A percentile compares a stretch with the other conserved stretches of the same genome.
Evolutionary conservation across 1,140 invertebrate species (phyloP).

Genomic region (Zeugodacus cucurbitae): DNA sequence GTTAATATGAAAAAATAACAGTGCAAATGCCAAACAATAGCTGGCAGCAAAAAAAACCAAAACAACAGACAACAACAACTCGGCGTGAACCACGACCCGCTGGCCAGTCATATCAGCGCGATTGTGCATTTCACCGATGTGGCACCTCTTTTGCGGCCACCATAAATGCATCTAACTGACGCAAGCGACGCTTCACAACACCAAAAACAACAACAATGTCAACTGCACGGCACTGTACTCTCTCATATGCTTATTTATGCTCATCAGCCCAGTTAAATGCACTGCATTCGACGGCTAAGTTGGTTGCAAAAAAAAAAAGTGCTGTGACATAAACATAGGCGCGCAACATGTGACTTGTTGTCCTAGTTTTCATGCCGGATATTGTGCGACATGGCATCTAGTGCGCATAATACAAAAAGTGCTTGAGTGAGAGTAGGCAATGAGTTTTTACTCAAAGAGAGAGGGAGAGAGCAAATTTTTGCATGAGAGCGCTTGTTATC

Average conservation of each 20-base stretch:
- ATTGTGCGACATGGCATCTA: not conserved
- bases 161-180: constrained; percentile 16
- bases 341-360: constrained; percentile 35
- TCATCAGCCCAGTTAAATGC: not conserved
- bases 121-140: not conserved
- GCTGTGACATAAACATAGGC: constrained; percentile 10
- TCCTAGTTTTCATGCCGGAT: constrained; percentile 15
- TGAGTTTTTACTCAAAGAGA: not conserved
- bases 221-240: not conserved
- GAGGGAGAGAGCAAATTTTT: not conserved
- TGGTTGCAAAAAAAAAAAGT: not conserved
- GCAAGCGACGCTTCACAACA: not conserved
- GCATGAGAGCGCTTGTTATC: not conserved
- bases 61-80: not conserved
- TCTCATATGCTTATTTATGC: not conserved
- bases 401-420: not conserved
- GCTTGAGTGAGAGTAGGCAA: not conserved
- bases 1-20: too few species aligned
- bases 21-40: not conserved
- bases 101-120: not conserved
- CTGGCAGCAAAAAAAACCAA: not conserved
- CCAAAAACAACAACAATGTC: not conserved
- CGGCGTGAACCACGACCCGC: not conserved
- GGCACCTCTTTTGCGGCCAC: not conserved
- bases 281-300: too few species aligned